phyloP scores from a whole-genome alignment of 2,888 invertebrate species.

The Dioctria rufipes region DNA sequence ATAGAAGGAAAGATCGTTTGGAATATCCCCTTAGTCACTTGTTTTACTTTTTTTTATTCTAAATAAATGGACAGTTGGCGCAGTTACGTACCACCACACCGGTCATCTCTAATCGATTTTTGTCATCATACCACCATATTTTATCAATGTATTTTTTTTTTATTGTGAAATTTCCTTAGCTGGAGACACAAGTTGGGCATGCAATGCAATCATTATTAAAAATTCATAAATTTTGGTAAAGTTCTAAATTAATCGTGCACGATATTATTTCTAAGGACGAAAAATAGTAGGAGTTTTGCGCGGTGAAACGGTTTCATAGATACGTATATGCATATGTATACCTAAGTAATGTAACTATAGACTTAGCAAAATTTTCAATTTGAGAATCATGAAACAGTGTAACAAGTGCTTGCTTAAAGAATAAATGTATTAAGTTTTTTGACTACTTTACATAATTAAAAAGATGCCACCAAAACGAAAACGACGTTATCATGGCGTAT shows the following conservation, averaged over 20 bases:
- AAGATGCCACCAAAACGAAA: slow-evolving; percentile 70
- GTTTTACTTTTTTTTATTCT: too few species aligned
- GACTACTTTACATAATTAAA: not conserved
- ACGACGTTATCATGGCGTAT: slow-evolving; percentile 69
- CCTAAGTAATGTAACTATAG: not conserved
- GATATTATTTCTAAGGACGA: too few species aligned
- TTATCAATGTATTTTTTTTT: not conserved
- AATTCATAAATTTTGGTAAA: slow-evolving; percentile 58
- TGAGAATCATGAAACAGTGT: not conserved
- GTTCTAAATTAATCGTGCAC: not conserved
- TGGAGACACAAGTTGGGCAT: slow-evolving; percentile 57
- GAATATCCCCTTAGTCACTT: too few species aligned
- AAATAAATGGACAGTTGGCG: too few species aligned
- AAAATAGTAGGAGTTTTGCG: slow-evolving; percentile 14
- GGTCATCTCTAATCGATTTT: slow-evolving; percentile 47
- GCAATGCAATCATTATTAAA: slow-evolving; percentile 63
- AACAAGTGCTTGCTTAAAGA: not conserved
- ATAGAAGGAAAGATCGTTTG: too few species aligned
- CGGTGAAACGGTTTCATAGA: not conserved
- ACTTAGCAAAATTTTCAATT: not conserved
- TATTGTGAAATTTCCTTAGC: slow-evolving; percentile 2
- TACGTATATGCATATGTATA: not conserved
- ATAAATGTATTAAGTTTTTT: slow-evolving; percentile 9
- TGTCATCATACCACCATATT: slow-evolving; percentile 7
- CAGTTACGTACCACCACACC: not conserved